Percentiles rank a stretch among this genome's conserved stretches.
Evolutionary conservation across 2,797 vertebrate species (phyloP).

Genomic region (Falco columbarius): DNA sequence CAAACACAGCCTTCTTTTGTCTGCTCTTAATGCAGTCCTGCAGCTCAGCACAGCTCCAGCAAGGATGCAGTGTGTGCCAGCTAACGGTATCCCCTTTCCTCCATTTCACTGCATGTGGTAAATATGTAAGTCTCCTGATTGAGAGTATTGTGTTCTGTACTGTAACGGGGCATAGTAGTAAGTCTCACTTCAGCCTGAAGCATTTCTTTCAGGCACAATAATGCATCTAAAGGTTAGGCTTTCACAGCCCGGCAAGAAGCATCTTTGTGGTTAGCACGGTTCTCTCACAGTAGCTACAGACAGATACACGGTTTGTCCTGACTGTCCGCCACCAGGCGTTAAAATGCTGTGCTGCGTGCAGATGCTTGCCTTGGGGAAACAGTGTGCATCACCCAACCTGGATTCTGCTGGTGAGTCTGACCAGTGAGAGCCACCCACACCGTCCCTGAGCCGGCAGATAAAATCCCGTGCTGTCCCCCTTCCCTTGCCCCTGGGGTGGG

Average conservation of each 20-base stretch:
- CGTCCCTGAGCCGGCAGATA: rapidly evolving
- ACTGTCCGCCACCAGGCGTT: background rate
- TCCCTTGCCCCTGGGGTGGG: background rate
- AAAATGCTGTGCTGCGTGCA: background rate
- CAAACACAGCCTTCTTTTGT: background rate
- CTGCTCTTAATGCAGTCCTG: background rate
- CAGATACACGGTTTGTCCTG: background rate
- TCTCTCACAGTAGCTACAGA: background rate
- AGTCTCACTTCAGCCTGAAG: background rate
- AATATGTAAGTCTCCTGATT: background rate
- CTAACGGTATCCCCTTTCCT: background rate
- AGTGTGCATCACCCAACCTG: background rate
- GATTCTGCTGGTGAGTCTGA: background rate
- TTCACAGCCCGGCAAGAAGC: background rate
- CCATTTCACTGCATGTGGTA: background rate
- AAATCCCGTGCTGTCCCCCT: background rate
- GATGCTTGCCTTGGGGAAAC: background rate
- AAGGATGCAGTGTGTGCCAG: background rate
- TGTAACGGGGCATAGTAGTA: background rate
- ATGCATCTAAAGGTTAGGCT: background rate
- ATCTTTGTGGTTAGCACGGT: background rate
- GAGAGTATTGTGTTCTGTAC: background rate
- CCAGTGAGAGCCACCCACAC: background rate
- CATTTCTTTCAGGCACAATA: background rate
- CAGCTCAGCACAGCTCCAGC: background rate